These are phyloP conservation scores for Abscondita cerata DNA, from an alignment of 2,888 invertebrate species.

Conservation along the genomic window DNA sequence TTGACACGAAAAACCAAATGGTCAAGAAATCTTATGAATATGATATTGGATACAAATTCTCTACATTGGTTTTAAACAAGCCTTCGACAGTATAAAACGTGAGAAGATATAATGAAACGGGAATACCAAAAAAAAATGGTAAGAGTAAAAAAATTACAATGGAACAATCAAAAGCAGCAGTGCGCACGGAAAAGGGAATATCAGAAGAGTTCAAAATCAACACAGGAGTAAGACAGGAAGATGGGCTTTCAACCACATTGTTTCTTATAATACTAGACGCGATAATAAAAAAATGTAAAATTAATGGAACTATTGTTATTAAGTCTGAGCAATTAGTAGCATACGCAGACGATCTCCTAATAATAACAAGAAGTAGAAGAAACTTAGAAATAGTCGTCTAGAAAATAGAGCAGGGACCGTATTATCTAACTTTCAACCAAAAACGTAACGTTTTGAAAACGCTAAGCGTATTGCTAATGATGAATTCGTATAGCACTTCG, in stretches of 20 bases:
- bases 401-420: too few species aligned
- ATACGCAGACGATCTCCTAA: too few species aligned
- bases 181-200: neutral
- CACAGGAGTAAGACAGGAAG: slow-evolving; percentile 12
- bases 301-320: neutral
- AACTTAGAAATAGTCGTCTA: too few species aligned
- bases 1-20: too few species aligned
- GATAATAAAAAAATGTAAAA: neutral
- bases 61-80: slow-evolving; percentile 13
- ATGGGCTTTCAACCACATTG: slow-evolving; percentile 1
- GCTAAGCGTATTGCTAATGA: too few species aligned
- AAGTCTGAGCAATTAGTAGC: neutral
- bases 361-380: too few species aligned
- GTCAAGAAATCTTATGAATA: too few species aligned
- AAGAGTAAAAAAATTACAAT: too few species aligned
- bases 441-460: too few species aligned
- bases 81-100: slow-evolving; percentile 15
- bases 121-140: slow-evolving; percentile 6
- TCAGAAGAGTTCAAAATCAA: neutral
- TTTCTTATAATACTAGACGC: neutral
- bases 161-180: neutral
- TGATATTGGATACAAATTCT: neutral
- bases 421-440: too few species aligned
- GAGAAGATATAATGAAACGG: too few species aligned
- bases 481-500: too few species aligned